Conservation (phyloP, 2,888 invertebrate genomes). For the Torymus auratus region DNA sequence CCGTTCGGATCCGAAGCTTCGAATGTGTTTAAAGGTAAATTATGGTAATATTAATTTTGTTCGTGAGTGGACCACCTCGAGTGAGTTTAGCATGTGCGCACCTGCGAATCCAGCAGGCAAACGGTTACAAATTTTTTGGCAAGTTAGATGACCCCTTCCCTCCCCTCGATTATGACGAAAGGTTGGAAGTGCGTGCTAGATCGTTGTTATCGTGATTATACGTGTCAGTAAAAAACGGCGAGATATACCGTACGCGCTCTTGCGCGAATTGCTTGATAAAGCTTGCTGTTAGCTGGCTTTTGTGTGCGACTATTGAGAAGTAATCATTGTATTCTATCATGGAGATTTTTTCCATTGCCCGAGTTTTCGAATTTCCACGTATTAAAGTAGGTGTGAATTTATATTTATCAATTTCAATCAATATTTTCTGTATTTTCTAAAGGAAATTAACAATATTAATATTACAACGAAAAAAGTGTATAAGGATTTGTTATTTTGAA, state of each 20-base stretch:
- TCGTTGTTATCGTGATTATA: slow-evolving; percentile 33
- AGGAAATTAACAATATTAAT: too few species aligned
- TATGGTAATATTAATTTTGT: slow-evolving; percentile 70
- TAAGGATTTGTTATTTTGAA: too few species aligned
- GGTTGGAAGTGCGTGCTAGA: slow-evolving; percentile 7
- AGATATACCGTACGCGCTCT: neutral
- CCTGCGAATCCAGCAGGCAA: neutral
- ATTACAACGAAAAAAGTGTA: too few species aligned
- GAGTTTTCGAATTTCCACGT: too few species aligned
- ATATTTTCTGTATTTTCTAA: too few species aligned
- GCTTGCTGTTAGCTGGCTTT: neutral
- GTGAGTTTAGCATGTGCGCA: neutral
- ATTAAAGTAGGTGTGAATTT: too few species aligned
- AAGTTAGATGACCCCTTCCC: slow-evolving; percentile 58
- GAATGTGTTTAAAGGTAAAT: slow-evolving; percentile 68
- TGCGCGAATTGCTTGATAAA: slow-evolving; percentile 23
- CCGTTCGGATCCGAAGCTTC: slow-evolving; percentile 3
- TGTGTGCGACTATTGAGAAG: neutral
- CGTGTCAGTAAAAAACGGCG: neutral
- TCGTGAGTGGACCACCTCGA: slow-evolving; percentile 31
- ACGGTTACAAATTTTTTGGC: slow-evolving; percentile 66
- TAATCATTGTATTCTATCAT: neutral
- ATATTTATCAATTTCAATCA: too few species aligned
- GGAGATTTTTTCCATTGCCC: too few species aligned
- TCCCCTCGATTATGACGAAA: slow-evolving; percentile 26